These are phyloP conservation scores for Tinamus guttatus DNA, from an alignment of 2,113 vertebrate genomes.

Conservation along the genomic window DNA sequence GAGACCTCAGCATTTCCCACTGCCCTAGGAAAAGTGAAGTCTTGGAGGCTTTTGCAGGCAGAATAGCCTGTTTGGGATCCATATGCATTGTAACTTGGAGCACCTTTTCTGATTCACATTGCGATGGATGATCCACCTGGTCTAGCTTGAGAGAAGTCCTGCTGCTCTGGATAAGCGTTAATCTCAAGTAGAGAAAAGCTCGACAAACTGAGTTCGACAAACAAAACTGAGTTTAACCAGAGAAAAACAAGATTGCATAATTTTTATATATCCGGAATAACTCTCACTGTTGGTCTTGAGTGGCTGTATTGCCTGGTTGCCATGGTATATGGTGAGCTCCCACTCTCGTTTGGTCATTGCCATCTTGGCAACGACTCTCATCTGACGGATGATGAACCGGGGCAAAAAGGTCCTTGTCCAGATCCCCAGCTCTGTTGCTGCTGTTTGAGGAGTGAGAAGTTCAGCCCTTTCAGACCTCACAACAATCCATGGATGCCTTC, in stretches of 20 bases:
- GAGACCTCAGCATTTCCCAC: background rate
- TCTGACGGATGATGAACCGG: background rate
- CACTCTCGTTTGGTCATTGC: background rate
- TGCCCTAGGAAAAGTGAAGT: background rate
- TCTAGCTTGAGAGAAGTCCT: background rate
- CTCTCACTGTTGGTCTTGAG: background rate
- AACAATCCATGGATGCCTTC: background rate
- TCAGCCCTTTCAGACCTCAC: background rate
- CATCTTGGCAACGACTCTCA: background rate
- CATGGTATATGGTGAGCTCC: background rate
- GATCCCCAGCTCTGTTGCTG: background rate
- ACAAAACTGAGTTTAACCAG: background rate
- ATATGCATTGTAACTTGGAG: background rate
- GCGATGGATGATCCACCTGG: background rate
- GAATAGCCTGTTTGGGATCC: background rate
- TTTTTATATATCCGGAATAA: background rate
- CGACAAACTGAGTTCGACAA: background rate
- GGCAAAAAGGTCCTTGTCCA: background rate
- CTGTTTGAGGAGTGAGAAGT: background rate
- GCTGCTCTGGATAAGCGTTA: background rate
- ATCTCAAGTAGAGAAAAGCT: background rate
- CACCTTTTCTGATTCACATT: background rate
- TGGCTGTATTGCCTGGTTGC: rapidly evolving
- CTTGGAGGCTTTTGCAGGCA: background rate
- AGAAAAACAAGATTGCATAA: background rate